Conservation (phyloP, 1,140 invertebrate genomes). For the Drosophila malerkotliana region DNA sequence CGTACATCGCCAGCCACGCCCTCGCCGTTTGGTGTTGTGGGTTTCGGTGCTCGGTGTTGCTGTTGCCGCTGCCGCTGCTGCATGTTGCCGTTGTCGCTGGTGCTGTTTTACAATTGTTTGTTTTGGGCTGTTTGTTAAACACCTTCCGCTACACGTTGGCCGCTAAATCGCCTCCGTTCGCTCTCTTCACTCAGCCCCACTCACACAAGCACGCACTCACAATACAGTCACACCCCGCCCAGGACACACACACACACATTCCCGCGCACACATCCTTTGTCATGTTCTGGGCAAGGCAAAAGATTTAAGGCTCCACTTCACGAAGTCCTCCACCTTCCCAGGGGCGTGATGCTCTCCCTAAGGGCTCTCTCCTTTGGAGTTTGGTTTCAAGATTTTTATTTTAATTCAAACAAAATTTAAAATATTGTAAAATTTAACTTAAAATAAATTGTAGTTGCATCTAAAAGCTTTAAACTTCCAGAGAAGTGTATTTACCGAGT, state of each 20-base stretch:
- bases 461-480: too few species aligned
- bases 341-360: neutral
- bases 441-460: too few species aligned
- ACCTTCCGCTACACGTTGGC: slow-evolving; percentile 79
- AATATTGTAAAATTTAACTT: too few species aligned
- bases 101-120: slow-evolving; percentile 79
- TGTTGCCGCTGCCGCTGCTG: slow-evolving; percentile 22
- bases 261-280: slow-evolving; percentile 73
- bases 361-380: neutral
- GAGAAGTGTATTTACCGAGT: slow-evolving; percentile 1
- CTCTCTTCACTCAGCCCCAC: slow-evolving; percentile 2
- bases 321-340: neutral
- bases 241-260: slow-evolving; percentile 15
- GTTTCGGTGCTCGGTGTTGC: slow-evolving; percentile 15
- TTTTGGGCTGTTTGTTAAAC: slow-evolving; percentile 82
- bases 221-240: slow-evolving; percentile 7
- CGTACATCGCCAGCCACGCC: slow-evolving; percentile 63
- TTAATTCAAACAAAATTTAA: neutral
- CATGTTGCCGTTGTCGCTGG: slow-evolving; percentile 45
- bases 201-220: neutral
- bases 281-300: slow-evolving; percentile 68
- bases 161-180: slow-evolving; percentile 63
- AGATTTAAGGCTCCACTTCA: slow-evolving; percentile 66
- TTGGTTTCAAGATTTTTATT: neutral
- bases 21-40: slow-evolving; percentile 22